Base-by-base conservation (phyloP, 2,113 vertebrate genomes). In the Cromileptes altivelis region DNA sequence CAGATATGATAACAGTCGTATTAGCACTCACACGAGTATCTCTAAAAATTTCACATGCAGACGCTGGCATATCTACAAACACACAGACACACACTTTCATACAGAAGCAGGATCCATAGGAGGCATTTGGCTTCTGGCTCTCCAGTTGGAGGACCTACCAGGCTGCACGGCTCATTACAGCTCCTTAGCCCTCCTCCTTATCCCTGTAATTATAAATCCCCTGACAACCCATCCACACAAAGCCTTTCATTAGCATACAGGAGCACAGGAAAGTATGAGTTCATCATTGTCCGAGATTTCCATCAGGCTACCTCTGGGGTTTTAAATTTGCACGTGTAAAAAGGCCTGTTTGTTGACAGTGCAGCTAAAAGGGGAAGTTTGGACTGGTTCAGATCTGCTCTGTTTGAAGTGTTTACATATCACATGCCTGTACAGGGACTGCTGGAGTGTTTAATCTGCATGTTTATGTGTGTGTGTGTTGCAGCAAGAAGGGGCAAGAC, bases 221-320 rank as follows among this genome's bases (percentile, higher is more conserved):
- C 83, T 70, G 62, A 91, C 81, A 80, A 80, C 70, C 78, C 82
- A 64, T 80, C 67, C 75, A 81, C 86, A 84, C 70, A 63, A 75
- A 87, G 85, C 84, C 82, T 81, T 73, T 92, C 88, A 89, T 93
- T 92, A 89, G 78, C 85, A 87, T 69, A 89, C 77, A 82, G 89
- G 55, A 87, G 79, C 81, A 75, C 67, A 49, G 87, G 85, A 87
- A 89, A 84, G 85, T 74, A 88, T 77, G 81, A 87, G 37, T 71
- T 91, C 82, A 86, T 90, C 85, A 77, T 30, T 62, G 71, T 86
- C 75, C 33, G 1, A 84, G 71, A 88, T 93, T 80, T 82, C 18
- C 71, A 84, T 90, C 78, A 73, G 27, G 9, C 65, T 53, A 76
- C 68, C 79, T 49, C 63, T 30, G 70, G 80, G 72, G 25, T 69